Conservation (phyloP, 2,113 vertebrate genomes). For the Myiopsitta monachus region DNA sequence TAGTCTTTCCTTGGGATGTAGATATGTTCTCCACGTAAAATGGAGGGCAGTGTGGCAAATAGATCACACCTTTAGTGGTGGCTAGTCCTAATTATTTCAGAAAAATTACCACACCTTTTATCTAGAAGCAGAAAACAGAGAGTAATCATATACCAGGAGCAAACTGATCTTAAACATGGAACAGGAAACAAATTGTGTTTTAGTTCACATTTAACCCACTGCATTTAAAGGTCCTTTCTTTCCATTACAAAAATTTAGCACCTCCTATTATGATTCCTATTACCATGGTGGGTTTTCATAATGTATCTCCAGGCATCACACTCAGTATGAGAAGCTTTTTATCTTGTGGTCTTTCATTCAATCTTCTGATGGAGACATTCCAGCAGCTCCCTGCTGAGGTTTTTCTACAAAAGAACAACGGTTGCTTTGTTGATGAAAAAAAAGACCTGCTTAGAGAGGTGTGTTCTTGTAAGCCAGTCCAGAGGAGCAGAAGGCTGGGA, state of each 20-base stretch:
- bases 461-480: neutral
- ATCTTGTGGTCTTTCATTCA: neutral
- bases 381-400: neutral
- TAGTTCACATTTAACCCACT: neutral
- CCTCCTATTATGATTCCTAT: neutral
- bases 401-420: neutral
- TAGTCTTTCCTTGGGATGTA: neutral
- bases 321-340: neutral
- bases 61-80: neutral
- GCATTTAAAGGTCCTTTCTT: neutral
- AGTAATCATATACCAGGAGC: neutral
- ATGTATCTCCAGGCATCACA: neutral
- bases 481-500: neutral
- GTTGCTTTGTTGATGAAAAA: neutral
- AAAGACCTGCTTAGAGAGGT: neutral
- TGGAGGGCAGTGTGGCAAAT: too few species aligned
- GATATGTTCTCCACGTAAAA: neutral
- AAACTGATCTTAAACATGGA: neutral
- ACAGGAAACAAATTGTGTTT: neutral
- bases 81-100: neutral
- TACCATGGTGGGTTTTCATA: neutral
- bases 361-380: neutral
- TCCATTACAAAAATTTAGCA: neutral
- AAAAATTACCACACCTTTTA: neutral
- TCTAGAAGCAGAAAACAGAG: neutral